Conservation (phyloP, 2,888 invertebrate species). For the Limulus polyphemus region DNA sequence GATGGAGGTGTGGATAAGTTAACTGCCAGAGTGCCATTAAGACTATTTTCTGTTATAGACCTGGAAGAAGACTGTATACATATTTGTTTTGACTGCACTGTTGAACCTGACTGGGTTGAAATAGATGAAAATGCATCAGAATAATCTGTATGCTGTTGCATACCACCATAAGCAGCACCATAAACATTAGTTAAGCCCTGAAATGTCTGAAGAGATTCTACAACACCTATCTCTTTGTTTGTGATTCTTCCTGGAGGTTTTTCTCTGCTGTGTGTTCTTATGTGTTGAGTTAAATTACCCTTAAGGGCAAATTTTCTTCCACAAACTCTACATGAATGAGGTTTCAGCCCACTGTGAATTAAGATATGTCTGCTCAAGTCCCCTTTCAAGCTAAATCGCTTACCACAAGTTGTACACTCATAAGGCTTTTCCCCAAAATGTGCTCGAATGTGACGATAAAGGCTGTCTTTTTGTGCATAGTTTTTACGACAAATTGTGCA, state of each 20-base stretch:
- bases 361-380: slow-evolving; percentile 19
- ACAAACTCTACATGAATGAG: slow-evolving; percentile 21
- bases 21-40: slow-evolving; percentile 4
- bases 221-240: slow-evolving; percentile 7
- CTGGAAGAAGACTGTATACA: slow-evolving; percentile 12
- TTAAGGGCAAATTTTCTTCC: slow-evolving; percentile 20
- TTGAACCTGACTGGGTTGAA: slow-evolving; percentile 10
- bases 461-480: slow-evolving; percentile 22
- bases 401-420: slow-evolving; percentile 19
- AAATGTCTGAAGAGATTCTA: slow-evolving; percentile 14
- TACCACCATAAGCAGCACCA: not conserved
- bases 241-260: slow-evolving; percentile 1
- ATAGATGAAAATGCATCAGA: slow-evolving; percentile 11
- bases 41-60: not conserved
- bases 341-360: slow-evolving; percentile 22
- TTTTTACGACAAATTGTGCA: slow-evolving; percentile 23
- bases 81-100: slow-evolving; percentile 6
- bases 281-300: slow-evolving; percentile 18
- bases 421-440: slow-evolving; percentile 22
- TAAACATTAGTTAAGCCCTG: not conserved
- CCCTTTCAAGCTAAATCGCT: slow-evolving; percentile 21
- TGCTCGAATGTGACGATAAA: slow-evolving; percentile 20
- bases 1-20: slow-evolving; percentile 12
- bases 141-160: slow-evolving; percentile 3
- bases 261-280: slow-evolving; percentile 11